Base-by-base conservation (phyloP, 2,113 vertebrate genomes). In the Rhinogobius similis region DNA sequence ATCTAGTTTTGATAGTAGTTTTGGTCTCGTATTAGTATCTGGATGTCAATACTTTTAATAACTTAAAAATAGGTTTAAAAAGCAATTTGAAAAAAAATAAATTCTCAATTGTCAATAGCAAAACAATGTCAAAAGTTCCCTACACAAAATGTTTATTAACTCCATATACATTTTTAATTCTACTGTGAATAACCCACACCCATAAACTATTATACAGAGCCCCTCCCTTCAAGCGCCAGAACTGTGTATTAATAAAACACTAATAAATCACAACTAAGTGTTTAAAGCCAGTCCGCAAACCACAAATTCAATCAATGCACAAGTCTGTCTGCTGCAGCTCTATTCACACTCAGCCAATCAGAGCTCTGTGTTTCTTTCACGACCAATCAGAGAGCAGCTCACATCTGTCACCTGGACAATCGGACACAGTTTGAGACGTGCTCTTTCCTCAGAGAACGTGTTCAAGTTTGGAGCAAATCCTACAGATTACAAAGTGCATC, bases 341-440 rank as follows among this genome's bases (percentile, higher is more conserved):
- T 18, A 46, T 16, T 46, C 43, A 46, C 43, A 44, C 4, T 3
- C 43, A 18, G 43, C 43, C 43, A 46, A 46, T 46, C 43, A 46
- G 43, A 46, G 16, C 0, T 16, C 14, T 46, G 7, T 46, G 18
- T 20, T 16, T 1, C 43, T 18, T 44, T 46, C 43, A 20, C 16
- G 6, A 18, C 43, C 43, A 46, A 46, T 46, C 43, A 46, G 16
- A 46, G 43, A 46, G 43, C 43, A 6, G 43, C 84, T 86, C 85
- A 82, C 70, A 72, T 77, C 46, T 43, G 82, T 91, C 74, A 66
- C 88, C 90, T 82, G 84, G 90, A 88, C 85, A 91, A 91, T 88
- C 88, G 73, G 24, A 56, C 53, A 2, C 4, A 56, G 10, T 10
- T 13, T 16, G 53, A 56, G 3, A 56, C 23, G 10, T 2, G 9